These are phyloP conservation scores for Pseudochirops cupreus DNA, from an alignment of 2,797 vertebrate species.

Conservation along the genomic window DNA sequence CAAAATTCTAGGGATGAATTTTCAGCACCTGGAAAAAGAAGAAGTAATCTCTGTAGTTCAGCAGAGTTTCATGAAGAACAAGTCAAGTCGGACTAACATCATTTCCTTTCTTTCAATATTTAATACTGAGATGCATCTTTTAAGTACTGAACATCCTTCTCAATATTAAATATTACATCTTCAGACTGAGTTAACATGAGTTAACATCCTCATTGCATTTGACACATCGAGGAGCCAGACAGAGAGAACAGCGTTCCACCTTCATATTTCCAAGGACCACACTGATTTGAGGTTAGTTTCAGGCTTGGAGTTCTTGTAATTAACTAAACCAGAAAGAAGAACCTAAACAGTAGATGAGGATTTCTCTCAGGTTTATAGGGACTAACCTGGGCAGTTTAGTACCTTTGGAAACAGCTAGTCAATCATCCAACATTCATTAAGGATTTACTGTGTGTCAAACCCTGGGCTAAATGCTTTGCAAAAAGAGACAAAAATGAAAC, in stretches of 20 bases:
- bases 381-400: background rate
- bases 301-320: background rate
- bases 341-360: background rate
- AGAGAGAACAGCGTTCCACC: background rate
- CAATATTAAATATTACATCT: background rate
- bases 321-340: background rate
- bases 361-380: background rate
- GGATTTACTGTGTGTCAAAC: background rate
- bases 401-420: background rate
- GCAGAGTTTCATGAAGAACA: background rate
- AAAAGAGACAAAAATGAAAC: background rate
- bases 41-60: background rate
- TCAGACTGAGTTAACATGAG: background rate
- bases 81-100: background rate
- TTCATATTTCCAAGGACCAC: background rate
- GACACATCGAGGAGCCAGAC: background rate
- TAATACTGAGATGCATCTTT: background rate
- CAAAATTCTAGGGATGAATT: background rate
- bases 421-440: background rate
- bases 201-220: background rate
- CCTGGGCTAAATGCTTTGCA: background rate
- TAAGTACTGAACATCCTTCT: background rate
- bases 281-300: background rate
- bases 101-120: background rate
- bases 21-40: background rate